Evolutionary conservation across 2,797 vertebrate genomes (phyloP).

Genomic region (Gallinago solitaria): DNA sequence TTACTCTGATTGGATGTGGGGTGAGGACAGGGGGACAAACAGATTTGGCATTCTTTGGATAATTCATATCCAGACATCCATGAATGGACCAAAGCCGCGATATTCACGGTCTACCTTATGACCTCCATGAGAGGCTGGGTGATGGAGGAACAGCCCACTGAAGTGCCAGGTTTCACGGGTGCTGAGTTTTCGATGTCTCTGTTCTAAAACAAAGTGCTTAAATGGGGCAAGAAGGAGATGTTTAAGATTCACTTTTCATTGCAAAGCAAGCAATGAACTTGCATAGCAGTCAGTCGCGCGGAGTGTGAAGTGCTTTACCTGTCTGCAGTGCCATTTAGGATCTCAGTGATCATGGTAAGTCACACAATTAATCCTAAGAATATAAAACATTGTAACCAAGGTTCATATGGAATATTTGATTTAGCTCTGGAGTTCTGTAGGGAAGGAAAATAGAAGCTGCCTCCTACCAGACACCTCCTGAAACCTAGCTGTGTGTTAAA

Average conservation of each 20-base stretch:
- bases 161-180: neutral
- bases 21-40: neutral
- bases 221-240: neutral
- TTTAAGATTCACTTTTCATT: neutral
- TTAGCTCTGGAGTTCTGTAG: neutral
- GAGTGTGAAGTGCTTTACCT: neutral
- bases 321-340: neutral
- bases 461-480: neutral
- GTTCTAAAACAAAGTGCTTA: neutral
- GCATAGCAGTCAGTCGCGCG: neutral
- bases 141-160: neutral
- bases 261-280: neutral
- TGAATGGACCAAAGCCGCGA: neutral
- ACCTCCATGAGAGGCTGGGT: neutral
- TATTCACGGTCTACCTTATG: neutral
- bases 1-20: neutral
- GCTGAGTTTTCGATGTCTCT: neutral
- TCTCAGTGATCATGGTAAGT: neutral
- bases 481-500: neutral
- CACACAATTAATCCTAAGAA: neutral
- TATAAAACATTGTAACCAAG: neutral
- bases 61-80: neutral
- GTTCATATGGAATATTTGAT: neutral
- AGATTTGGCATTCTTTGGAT: neutral
- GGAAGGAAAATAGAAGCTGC: neutral